phyloP scores from a whole-genome alignment of 1,140 invertebrate species.

The Telenomus remus region DNA sequence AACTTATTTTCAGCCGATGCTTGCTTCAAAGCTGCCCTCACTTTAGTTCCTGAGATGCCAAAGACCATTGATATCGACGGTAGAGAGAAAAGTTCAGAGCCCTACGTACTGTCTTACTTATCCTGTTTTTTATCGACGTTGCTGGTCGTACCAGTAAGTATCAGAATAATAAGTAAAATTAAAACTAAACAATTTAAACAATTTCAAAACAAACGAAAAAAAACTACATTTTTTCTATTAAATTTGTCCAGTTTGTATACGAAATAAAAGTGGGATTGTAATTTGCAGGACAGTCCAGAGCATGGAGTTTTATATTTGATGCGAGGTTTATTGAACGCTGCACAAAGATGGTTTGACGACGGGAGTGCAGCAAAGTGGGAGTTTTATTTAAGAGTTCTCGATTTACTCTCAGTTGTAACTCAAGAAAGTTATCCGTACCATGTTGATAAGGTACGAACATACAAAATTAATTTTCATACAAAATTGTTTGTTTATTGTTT shows the following conservation, averaged over 20 bases:
- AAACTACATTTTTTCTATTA: too few relatives aligned
- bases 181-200: too few relatives aligned
- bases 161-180: constrained; percentile 26
- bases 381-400: constrained; percentile 83
- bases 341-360: constrained; percentile 83
- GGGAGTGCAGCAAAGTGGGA: constrained; percentile 76
- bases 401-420: constrained; percentile 82
- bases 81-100: constrained; percentile 82
- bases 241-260: too few relatives aligned
- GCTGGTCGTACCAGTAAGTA: constrained; percentile 88
- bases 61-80: constrained; percentile 85
- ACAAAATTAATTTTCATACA: constrained; percentile 1
- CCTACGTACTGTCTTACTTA: constrained; percentile 83
- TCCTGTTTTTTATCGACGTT: constrained; percentile 89
- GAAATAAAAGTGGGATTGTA: background rate
- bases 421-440: constrained; percentile 89
- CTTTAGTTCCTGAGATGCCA: constrained; percentile 86
- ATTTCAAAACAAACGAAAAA: too few relatives aligned
- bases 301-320: constrained; percentile 87
- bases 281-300: constrained; percentile 87
- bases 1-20: constrained; percentile 71
- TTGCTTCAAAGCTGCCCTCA: constrained; percentile 92
- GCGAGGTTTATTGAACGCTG: constrained; percentile 83
- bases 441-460: constrained; percentile 81
- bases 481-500: too few relatives aligned